phyloP scores from a whole-genome alignment of 1,140 invertebrate species.

The Ceratina australensis region DNA sequence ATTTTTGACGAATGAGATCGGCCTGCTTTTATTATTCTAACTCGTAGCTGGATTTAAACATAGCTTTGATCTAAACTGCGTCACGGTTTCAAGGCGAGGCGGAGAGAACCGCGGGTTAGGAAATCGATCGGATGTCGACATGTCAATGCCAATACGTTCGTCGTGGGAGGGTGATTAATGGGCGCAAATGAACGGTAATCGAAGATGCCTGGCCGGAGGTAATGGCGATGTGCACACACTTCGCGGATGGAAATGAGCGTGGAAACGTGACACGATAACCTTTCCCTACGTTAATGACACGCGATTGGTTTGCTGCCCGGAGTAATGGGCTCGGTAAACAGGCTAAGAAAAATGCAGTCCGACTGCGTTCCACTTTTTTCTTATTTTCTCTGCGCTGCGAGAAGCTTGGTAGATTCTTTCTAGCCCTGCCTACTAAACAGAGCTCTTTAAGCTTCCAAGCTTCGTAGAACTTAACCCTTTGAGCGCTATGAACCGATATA shows the following conservation, averaged over 20 bases:
- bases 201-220: constrained; percentile 27
- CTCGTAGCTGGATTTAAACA: too few relatives aligned
- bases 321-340: constrained; percentile 26
- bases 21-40: too few relatives aligned
- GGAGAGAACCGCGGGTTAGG: too few relatives aligned
- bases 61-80: not conserved
- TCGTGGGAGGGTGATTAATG: constrained; percentile 40
- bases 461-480: too few relatives aligned
- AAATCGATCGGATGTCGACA: constrained; percentile 34
- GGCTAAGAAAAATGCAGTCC: not conserved
- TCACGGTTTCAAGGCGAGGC: not conserved
- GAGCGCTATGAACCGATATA: too few relatives aligned
- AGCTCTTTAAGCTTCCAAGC: too few relatives aligned
- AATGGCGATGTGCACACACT: constrained; percentile 28
- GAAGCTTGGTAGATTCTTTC: too few relatives aligned
- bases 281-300: constrained; percentile 1
- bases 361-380: not conserved
- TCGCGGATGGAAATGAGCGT: constrained; percentile 17
- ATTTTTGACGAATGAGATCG: too few relatives aligned
- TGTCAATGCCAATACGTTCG: constrained; percentile 31
- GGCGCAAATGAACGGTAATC: constrained; percentile 12
- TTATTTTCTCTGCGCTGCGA: too few relatives aligned
- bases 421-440: too few relatives aligned
- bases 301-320: not conserved
- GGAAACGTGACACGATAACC: constrained; percentile 36